Percentiles rank a stretch among this genome's conserved stretches.
Conservation (phyloP, 2,797 vertebrate genomes). For the Geotrypetes seraphini region DNA sequence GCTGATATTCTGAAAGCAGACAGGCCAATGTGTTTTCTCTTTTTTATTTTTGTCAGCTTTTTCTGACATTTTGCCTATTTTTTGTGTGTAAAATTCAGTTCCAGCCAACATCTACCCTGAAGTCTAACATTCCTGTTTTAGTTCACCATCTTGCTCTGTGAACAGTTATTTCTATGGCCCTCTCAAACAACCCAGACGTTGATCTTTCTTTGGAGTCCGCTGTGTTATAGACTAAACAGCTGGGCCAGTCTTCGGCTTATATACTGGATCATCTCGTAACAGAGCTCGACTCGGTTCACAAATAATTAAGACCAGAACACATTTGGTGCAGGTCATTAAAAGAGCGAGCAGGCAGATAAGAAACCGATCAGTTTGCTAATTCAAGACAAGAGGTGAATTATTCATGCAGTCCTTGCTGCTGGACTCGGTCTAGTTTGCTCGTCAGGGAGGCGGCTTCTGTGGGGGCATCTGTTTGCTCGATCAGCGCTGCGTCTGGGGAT, state of each 20-base stretch:
- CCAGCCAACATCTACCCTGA: constrained; percentile 31
- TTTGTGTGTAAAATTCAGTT: no score
- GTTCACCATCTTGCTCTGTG: constrained; percentile 8
- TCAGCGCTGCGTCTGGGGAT: constrained; percentile 31
- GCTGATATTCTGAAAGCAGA: no score
- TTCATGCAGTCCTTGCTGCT: constrained; percentile 69
- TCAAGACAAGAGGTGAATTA: constrained; percentile 74
- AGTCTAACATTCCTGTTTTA: no score
- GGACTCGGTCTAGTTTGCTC: constrained; percentile 48
- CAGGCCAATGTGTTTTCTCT: no score
- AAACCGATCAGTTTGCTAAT: constrained; percentile 73
- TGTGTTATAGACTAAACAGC: constrained; percentile 67
- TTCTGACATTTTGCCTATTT: no score
- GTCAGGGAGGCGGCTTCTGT: constrained; percentile 36
- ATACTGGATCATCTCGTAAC: no score
- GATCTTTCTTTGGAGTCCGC: constrained; percentile 54
- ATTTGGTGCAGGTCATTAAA: constrained; percentile 84
- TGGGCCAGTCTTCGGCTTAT: no score
- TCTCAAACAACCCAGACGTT: constrained; percentile 58
- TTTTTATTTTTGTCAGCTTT: no score
- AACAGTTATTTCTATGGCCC: constrained; percentile 43
- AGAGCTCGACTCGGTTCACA: no score
- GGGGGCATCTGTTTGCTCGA: not conserved
- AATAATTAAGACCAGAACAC: constrained; percentile 57
- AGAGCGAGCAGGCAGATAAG: constrained; percentile 65